These are phyloP conservation scores for Aporophyla lueneburgensis DNA, from an alignment of 2,888 invertebrate species.

Conservation along the genomic window DNA sequence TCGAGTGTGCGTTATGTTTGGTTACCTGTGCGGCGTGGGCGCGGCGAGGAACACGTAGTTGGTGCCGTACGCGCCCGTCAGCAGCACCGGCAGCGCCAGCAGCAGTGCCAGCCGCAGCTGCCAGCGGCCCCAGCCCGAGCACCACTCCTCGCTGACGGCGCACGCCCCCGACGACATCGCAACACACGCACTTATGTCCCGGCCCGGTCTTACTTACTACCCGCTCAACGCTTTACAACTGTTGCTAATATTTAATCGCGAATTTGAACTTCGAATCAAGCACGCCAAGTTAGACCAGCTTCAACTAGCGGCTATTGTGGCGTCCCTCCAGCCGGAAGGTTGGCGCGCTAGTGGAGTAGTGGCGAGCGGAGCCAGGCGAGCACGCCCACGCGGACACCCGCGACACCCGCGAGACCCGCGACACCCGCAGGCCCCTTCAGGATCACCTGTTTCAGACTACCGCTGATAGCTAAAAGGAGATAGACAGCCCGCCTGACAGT, in stretches of 20 bases:
- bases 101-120: slow-evolving; percentile 85
- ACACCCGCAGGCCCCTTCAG: slow-evolving; percentile 64
- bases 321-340: slow-evolving; percentile 66
- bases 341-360: slow-evolving; percentile 63
- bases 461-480: slow-evolving; percentile 61
- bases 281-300: slow-evolving; percentile 19
- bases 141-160: slow-evolving; percentile 76
- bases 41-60: slow-evolving; percentile 88
- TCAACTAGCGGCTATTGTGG: slow-evolving; percentile 13
- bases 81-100: slow-evolving; percentile 86
- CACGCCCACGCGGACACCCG: slow-evolving; percentile 50
- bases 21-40: slow-evolving; percentile 83
- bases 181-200: background rate
- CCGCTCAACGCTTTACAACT: slow-evolving; percentile 1
- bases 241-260: slow-evolving; percentile 22
- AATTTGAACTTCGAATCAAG: background rate
- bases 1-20: background rate
- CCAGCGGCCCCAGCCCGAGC: slow-evolving; percentile 84
- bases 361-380: slow-evolving; percentile 36
- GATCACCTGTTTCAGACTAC: slow-evolving; percentile 64
- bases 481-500: slow-evolving; percentile 52
- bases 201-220: background rate
- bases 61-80: slow-evolving; percentile 86
- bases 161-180: slow-evolving; percentile 61
- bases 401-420: slow-evolving; percentile 11